Evolutionary conservation across 2,113 vertebrate genomes (phyloP), one percentile per base, ranked within the genome.

Genomic region (Pluvianellus socialis): DNA sequence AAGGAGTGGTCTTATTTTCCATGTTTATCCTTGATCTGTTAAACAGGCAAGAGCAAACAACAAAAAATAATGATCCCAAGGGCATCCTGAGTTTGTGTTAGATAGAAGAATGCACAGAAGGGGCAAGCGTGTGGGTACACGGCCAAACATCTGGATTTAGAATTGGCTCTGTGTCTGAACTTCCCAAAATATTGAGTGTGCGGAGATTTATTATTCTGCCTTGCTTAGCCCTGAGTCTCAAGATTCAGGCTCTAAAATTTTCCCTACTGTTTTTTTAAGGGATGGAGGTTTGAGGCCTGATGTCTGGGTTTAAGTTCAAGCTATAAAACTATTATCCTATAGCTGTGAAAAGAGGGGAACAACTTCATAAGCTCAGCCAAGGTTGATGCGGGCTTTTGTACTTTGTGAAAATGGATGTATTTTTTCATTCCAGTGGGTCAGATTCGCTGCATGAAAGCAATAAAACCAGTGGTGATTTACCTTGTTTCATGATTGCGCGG

Each of bases 201-300:
- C 71, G 94, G 84, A 82, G 88, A 96, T 95, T 90, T 95, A 90
- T 95, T 94, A 38, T 88, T 95, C 70, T 92, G 83, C 92, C 49
- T 89, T 85, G 33, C 65, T 91, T 95, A 88, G 74, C 53, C 44
- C 42, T 28, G n/a, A 79, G 50, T 85, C 74, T 92, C 58, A 35
- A 59, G n/a, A 81, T 91, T 90, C 59, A 76, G 49, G 42, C 75
- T 81, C 28, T 72, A 28, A 68, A 50, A 67, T 40, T 75, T 93
- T 86, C 53, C 52, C 62, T 58, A 4, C 47, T 80, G 73, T n/a
- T 92, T 93, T 96, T 87, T 81, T 49, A 79, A 79, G 66, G 50
- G 70, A 74, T 76, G 32, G 7, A 88, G 33, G 40, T 91, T 94
- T 91, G 59, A 91, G 70, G 32, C 73, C 52, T 91, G 58, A 50